Percentiles rank a stretch among this genome's conserved stretches.
Conservation (phyloP, 2,797 vertebrate genomes). For the Cuniculus paca region DNA sequence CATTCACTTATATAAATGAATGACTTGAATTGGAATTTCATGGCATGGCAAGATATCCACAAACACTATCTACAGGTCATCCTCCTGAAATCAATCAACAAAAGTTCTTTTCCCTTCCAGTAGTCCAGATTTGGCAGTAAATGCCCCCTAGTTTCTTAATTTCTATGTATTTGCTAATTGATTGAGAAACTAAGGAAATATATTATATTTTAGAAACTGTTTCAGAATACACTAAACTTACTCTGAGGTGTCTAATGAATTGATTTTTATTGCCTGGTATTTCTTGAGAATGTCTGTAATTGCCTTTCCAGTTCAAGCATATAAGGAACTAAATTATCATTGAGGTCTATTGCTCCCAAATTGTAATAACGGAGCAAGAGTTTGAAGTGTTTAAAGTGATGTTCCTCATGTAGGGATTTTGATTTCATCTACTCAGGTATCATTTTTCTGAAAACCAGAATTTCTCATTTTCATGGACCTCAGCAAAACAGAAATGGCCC, state of each 20-base stretch:
- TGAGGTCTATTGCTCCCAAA: neutral
- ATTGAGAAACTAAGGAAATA: conserved; percentile 25
- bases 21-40: neutral
- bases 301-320: conserved; percentile 42
- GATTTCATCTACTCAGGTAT: conserved; percentile 80
- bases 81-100: neutral
- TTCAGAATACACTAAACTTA: conserved; percentile 35
- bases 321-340: neutral
- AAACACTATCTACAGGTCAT: neutral
- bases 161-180: neutral
- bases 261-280: conserved; percentile 28
- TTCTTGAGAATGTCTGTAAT: neutral
- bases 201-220: neutral
- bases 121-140: neutral
- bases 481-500: conserved; percentile 77
- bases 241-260: neutral
- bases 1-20: conserved; percentile 39
- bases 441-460: conserved; percentile 82
- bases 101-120: neutral
- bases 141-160: neutral
- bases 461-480: conserved; percentile 74
- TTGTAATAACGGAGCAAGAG: neutral
- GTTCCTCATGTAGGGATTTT: conserved; percentile 65
- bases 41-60: neutral
- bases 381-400: conserved; percentile 74